These are phyloP conservation scores for Okapia johnstoni DNA, from an alignment of 2,113 vertebrate species.

Conservation along the genomic window DNA sequence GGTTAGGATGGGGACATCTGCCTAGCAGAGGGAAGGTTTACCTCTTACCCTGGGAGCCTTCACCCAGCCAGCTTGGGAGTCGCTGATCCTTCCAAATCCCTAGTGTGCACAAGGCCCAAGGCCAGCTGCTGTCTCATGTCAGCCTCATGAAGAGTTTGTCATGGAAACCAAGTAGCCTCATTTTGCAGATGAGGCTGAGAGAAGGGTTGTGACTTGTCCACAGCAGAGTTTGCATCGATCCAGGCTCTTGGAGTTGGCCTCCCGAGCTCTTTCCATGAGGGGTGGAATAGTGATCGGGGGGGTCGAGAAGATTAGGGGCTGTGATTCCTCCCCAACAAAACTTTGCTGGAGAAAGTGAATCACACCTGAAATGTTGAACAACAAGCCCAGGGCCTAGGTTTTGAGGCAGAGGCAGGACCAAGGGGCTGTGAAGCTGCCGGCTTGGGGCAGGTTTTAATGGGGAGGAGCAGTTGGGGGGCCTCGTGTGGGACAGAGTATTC, in stretches of 20 bases:
- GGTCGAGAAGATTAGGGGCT: background rate
- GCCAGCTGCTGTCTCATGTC: rapidly evolving
- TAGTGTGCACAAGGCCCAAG: rapidly evolving
- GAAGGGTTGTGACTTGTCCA: background rate
- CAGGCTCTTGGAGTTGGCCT: background rate
- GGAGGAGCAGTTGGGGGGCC: background rate
- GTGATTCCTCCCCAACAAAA: background rate
- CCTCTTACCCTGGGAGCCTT: background rate
- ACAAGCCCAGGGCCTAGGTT: background rate
- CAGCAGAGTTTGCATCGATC: background rate
- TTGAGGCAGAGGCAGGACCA: background rate
- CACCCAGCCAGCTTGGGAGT: background rate
- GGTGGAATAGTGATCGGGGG: background rate
- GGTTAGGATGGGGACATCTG: rapidly evolving
- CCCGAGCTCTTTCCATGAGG: background rate
- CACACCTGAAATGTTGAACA: background rate
- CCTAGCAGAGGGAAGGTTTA: background rate
- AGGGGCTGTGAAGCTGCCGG: background rate
- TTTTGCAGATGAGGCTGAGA: background rate
- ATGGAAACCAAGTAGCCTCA: background rate
- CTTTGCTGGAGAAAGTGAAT: background rate
- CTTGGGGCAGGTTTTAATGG: background rate
- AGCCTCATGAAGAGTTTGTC: background rate
- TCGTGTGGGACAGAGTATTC: no score
- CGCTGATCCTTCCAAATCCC: background rate